These are phyloP conservation scores for Cheilosia vulpina DNA, from an alignment of 2,888 invertebrate genomes.

Conservation along the genomic window DNA sequence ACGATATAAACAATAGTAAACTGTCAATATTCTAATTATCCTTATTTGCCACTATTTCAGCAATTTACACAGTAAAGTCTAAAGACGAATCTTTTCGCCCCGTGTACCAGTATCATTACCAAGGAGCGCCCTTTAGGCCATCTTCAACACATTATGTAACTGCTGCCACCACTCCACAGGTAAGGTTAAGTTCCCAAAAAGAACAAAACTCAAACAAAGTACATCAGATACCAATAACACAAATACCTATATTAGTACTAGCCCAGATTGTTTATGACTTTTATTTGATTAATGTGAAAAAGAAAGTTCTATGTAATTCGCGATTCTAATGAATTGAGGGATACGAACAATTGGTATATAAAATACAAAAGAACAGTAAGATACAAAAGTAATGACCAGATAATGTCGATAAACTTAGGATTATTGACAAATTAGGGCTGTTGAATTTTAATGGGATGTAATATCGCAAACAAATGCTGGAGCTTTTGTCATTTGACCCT, in stretches of 20 bases:
- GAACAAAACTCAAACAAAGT: neutral
- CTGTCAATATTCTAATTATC: neutral
- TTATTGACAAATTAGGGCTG: no score
- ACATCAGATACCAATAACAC: neutral
- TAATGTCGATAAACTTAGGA: neutral
- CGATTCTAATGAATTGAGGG: neutral
- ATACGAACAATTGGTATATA: neutral
- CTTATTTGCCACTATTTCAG: constrained; percentile 41
- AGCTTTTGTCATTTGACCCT: neutral
- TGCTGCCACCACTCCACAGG: constrained; percentile 79
- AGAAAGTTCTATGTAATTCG: constrained; percentile 1
- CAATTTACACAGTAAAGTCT: constrained; percentile 58
- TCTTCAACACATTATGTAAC: constrained; percentile 79
- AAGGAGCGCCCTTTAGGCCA: constrained; percentile 71
- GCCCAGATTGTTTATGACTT: neutral
- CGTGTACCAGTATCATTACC: constrained; percentile 76
- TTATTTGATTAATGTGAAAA: neutral
- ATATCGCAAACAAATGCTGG: no score
- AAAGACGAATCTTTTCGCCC: constrained; percentile 79
- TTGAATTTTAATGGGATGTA: no score
- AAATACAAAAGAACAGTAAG: neutral
- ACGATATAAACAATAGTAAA: neutral
- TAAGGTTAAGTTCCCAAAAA: constrained; percentile 58
- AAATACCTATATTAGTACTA: neutral
- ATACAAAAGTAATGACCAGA: neutral